Percentiles rank a stretch among this genome's conserved stretches.
Evolutionary conservation across 2,888 invertebrate species (phyloP).

Genomic region (Diaperis boleti): DNA sequence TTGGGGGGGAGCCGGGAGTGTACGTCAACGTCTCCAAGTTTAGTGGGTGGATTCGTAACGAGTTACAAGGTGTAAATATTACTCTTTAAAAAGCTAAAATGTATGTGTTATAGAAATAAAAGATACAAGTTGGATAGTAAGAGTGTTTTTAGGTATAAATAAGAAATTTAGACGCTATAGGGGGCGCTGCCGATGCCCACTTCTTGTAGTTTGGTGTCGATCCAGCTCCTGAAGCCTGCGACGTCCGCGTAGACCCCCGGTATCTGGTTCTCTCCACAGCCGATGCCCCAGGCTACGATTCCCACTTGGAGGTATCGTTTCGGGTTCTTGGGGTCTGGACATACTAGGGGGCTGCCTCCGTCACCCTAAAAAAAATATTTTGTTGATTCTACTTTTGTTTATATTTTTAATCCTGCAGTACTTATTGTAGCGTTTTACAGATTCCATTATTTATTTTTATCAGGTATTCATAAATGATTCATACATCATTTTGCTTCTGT

Average conservation of each 20-base stretch:
- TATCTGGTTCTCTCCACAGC: conserved; percentile 77
- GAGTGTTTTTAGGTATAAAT: no score
- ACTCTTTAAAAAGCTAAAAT: no score
- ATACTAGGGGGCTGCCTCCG: conserved; percentile 83
- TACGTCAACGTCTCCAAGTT: conserved; percentile 80
- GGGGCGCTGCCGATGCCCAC: conserved; percentile 61
- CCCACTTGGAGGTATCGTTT: conserved; percentile 80
- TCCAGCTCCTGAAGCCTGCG: conserved; percentile 77
- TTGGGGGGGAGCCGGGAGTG: conserved; percentile 75
- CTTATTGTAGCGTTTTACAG: no score
- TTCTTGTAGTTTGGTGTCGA: conserved; percentile 72
- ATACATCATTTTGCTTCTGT: no score
- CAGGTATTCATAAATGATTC: no score
- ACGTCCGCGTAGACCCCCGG: conserved; percentile 87
- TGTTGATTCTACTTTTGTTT: no score
- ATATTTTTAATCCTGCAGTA: no score
- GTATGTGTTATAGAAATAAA: no score
- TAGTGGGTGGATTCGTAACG: conserved; percentile 78
- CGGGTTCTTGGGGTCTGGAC: conserved; percentile 68
- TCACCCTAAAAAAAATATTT: conserved; percentile 77
- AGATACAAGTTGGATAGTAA: no score
- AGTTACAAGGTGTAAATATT: no score
- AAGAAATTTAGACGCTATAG: conserved; percentile 52
- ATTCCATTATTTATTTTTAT: no score
- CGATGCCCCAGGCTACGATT: conserved; percentile 90